Conservation (phyloP, 1,140 invertebrate genomes). For the Lepidurus arcticus region DNA sequence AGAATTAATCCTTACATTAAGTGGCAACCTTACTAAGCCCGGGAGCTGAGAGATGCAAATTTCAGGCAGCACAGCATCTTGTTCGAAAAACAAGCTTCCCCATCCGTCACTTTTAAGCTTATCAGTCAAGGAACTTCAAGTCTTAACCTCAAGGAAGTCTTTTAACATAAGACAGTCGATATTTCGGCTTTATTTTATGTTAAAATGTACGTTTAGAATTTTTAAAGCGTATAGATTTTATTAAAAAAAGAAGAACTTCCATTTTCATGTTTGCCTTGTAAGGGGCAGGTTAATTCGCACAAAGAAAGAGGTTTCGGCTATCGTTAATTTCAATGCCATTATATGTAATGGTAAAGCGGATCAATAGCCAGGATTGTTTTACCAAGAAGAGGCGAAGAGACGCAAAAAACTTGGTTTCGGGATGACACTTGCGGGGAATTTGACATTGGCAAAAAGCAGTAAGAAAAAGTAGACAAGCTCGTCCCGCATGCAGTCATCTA, state of each 20-base stretch:
- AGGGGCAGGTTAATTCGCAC: background rate
- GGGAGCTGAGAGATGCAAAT: background rate
- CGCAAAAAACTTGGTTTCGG: background rate
- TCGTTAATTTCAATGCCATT: background rate
- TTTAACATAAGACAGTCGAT: background rate
- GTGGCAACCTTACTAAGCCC: background rate
- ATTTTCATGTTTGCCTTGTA: background rate
- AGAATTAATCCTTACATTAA: background rate
- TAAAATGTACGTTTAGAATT: no score
- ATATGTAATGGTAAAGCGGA: background rate
- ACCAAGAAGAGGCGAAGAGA: background rate
- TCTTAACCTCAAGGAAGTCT: background rate
- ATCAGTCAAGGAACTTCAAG: background rate
- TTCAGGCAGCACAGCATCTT: background rate
- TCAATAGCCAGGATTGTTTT: background rate
- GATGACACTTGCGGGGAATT: background rate
- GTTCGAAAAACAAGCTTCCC: background rate
- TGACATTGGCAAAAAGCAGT: background rate
- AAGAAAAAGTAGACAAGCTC: background rate
- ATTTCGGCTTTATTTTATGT: no score
- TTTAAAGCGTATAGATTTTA: no score
- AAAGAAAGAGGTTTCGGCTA: background rate
- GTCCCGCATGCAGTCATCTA: background rate
- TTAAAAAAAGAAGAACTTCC: no score
- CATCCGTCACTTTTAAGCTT: background rate